Base-by-base conservation (phyloP, 1,140 invertebrate genomes). In the Ruditapes philippinarum region DNA sequence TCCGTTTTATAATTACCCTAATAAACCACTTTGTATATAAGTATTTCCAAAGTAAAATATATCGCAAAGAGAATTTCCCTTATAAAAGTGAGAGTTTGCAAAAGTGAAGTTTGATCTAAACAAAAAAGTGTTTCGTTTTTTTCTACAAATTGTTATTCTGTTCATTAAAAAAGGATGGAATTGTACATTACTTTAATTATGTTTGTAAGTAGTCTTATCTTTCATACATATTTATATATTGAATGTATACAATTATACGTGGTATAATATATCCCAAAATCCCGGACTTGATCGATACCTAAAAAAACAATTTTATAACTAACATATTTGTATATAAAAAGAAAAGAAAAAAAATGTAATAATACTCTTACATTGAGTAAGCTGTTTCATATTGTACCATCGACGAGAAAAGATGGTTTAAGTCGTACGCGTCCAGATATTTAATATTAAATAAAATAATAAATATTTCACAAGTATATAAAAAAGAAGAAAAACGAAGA, bases 1-100 rank as follows among this genome's bases (percentile, higher is more conserved):
- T 70, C 65, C 65, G 65, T 70, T 40, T 40, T 38, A 70, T 70
- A 70, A 70, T 70, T 70, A 33, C 65, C 65, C 33, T 2, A 19
- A 38, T 17, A 70, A 3, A 38, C 33, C 65, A 38, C 5, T 65
- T 36, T 65, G 31, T 33, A 65, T 70, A 38, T 36, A 70, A 38
- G 65, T 40, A 70, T 40, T 31, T 19, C 65, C 38, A 33, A 1
- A 38, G 19, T 25, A 33, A 38, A 70, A 17, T 5, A 31, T 70
- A 31, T 70, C 5, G 57, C 57, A 38, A 38, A 19, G 36, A 38
- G 65, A 70, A 70, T 33, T 38, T 38, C 65, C 36, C 38, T n/a
- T 70, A 12, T 2, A 45, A 38, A 36, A 0, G 33, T 33, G 25
- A 12, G 60, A 31, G 11, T 19, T 31, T 33, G 60, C 60, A 65